A percentile compares a stretch with the other conserved stretches of the same genome.
Evolutionary conservation across 2,888 invertebrate genomes (phyloP).

Genomic region (Mesoligia furuncula): DNA sequence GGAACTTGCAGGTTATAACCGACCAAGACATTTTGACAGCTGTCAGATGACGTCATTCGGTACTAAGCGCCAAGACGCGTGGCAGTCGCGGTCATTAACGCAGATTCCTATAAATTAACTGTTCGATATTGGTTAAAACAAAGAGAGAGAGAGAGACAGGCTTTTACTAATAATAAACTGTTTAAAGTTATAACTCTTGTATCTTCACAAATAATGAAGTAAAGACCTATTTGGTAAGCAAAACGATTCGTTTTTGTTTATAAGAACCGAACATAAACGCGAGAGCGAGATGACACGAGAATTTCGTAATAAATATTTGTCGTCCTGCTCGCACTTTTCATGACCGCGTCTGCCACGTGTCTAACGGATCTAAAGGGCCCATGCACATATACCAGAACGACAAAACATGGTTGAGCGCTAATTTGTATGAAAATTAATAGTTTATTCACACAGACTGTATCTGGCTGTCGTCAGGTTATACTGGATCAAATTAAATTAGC

Average conservation of each 20-base stretch:
- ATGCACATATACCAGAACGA: not conserved
- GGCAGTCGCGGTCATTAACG: not conserved
- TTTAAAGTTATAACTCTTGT: too few species aligned
- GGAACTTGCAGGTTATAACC: not conserved
- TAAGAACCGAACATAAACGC: not conserved
- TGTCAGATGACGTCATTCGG: not conserved
- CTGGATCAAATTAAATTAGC: too few species aligned
- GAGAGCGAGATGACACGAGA: not conserved
- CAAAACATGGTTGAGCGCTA: too few species aligned
- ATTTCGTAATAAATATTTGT: not conserved
- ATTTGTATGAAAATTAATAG: not conserved
- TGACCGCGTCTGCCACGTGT: not conserved
- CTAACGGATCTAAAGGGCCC: not conserved
- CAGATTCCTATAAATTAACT: too few species aligned
- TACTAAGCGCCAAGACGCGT: not conserved
- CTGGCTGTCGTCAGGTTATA: not conserved
- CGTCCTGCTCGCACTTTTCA: not conserved
- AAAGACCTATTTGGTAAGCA: too few species aligned
- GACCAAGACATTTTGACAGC: slow-evolving; percentile 7
- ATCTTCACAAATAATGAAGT: too few species aligned
- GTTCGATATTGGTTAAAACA: too few species aligned
- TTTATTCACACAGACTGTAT: not conserved
- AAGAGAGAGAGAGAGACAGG: too few species aligned
- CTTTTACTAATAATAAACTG: too few species aligned
- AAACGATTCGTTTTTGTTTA: too few species aligned